Evolutionary conservation across 1,140 invertebrate species (phyloP), one percentile per base, ranked within the genome.

Genomic region (Bemisia tabaci): DNA sequence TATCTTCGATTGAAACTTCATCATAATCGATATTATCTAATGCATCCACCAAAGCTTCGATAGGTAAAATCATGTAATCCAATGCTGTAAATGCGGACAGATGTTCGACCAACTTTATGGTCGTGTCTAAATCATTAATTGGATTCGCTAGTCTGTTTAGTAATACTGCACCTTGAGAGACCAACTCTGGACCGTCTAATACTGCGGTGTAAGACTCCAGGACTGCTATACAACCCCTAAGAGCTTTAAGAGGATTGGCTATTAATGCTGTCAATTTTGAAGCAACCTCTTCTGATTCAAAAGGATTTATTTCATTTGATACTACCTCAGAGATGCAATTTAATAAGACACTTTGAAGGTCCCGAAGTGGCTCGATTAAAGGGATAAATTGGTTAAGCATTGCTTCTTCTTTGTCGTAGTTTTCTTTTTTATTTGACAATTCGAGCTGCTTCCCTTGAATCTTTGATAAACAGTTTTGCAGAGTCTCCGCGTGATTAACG

Each of bases 21-120:
- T 73, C 71, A 64, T 70, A 61, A 66, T 75, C 73, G 68, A 79
- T 71, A 25, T 77, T 75, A 0, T 75, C 75, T 11, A 80, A 67
- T 5, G 75, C 77, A 67, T 75, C 77, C 25, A 81, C 75, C n/a
- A 82, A 77, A 72, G 81, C 79, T 67, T 81, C 78, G 5, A 80
- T 68, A 0, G 80, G 79, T 5, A 74, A 73, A 2, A 77, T 74
- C 69, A 82, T 77, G 22, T 79, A 77, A 65, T 82, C 78, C 12
- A 82, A 72, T 1, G 69, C 70, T 26, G 70, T 73, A 64, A 71
- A 67, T 5, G 69, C 61, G n/a, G 72, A 73, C 17, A 73, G 61
- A 64, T 73, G 71, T 68, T 73, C 72, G 2, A 72, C 67, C 1
- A 73, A 63, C 65, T 71, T 71, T 2, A 73, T 62, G 2, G 71